Evolutionary conservation across 1,140 invertebrate species (phyloP).

Genomic region (Zaprionus vittiger): DNA sequence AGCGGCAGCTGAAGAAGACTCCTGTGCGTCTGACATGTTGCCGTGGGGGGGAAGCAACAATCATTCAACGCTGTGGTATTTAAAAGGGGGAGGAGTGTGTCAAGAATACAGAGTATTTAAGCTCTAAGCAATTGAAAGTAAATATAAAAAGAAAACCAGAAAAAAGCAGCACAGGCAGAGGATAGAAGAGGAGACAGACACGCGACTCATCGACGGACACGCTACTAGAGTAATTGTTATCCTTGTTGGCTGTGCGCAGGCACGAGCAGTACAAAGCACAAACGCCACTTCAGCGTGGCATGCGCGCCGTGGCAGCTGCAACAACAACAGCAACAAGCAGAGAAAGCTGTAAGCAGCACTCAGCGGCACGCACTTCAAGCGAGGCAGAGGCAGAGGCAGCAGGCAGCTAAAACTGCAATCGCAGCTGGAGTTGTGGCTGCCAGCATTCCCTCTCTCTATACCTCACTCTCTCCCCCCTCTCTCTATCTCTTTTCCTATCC

Average conservation of each 20-base stretch:
- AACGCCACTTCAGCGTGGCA: conserved; percentile 67
- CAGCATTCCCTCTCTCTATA: no score
- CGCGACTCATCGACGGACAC: conserved; percentile 53
- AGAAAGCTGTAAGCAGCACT: conserved; percentile 73
- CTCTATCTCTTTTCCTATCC: conserved; percentile 18
- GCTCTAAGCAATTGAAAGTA: conserved; percentile 69
- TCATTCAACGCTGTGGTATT: conserved; percentile 10
- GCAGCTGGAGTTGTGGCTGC: conserved; percentile 40
- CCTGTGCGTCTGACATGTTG: conserved; percentile 64
- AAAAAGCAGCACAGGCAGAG: not conserved
- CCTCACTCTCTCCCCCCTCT: conserved; percentile 1
- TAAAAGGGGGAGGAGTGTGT: conserved; percentile 1
- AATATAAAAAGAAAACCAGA: conserved; percentile 37
- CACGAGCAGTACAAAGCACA: conserved; percentile 66
- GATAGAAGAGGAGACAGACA: conserved; percentile 11
- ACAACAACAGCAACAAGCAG: conserved; percentile 48
- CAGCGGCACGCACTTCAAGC: conserved; percentile 76
- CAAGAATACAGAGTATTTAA: conserved; percentile 62
- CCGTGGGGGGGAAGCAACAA: conserved; percentile 25
- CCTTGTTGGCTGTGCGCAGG: conserved; percentile 74
- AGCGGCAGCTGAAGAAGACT: conserved; percentile 32
- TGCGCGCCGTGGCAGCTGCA: conserved; percentile 40
- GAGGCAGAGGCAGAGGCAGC: conserved; percentile 10
- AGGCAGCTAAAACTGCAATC: conserved; percentile 78
- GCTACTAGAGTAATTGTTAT: conserved; percentile 78